Base-by-base conservation (phyloP, 2,888 invertebrate species). In the Alloscopus bannaensis region DNA sequence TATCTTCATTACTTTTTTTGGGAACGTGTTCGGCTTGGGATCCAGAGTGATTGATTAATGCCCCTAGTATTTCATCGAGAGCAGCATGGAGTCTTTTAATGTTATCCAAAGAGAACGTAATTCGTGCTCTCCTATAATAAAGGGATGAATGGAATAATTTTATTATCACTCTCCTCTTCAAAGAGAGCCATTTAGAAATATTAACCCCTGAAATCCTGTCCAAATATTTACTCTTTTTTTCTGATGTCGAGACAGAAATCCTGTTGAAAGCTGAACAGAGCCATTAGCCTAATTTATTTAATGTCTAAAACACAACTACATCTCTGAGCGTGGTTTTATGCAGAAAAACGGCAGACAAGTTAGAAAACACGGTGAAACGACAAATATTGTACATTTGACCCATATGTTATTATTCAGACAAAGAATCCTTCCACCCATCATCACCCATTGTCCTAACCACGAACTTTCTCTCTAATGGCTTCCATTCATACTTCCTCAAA, bases 11-110 rank as follows among this genome's bases (percentile, higher is more conserved):
- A 0, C 62, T 24, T 47, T n/a, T n/a, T n/a, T 47, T 47, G 18
- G 11, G 13, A 26, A 13, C 57, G 26, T n/a, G 28, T n/a, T n/a
- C n/a, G n/a, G n/a, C n/a, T n/a, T n/a, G n/a, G n/a, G n/a, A n/a
- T n/a, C n/a, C 36, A n/a, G 42, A 59, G 29, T 60, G 71, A 71
- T 62, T 71, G 71, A 71, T 71, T 71, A 71, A 71, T 71, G 71
- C 20, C 60, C 22, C 24, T 40, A 20, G 31, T 71, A 31, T 24
- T 50, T 71, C 60, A 60, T 60, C 71, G 40, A 28, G 22, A 31
- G 29, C 71, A 60, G 60, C 71, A 62, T 60, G 71, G 1, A 22
- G 50, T 71, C 71, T 60, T 45, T 22, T 60, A 60, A 71, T 62
- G 24, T 60, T 47, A 47, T 47, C 60, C 71, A 60, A 50, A 60